Evolutionary conservation across 1,140 invertebrate species (phyloP).

Genomic region (Solenopsis fugax): DNA sequence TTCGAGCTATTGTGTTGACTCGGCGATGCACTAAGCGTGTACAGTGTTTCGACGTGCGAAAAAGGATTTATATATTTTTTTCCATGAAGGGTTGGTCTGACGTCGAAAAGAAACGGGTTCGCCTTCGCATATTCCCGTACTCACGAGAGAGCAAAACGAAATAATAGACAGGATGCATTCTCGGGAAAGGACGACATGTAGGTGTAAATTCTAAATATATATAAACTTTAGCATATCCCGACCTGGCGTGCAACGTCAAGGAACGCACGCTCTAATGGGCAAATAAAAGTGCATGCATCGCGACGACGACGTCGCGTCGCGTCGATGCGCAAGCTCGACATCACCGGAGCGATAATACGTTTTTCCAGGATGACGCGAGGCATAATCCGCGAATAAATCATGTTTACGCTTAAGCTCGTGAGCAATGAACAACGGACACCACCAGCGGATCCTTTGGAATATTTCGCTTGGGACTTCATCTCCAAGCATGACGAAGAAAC

Average conservation of each 20-base stretch:
- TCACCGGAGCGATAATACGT: conserved; percentile 39
- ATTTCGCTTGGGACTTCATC: conserved; percentile 5
- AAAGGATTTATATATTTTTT: neutral
- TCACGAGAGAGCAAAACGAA: conserved; percentile 20
- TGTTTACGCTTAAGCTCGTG: conserved; percentile 40
- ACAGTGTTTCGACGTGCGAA: neutral
- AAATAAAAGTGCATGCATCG: conserved; percentile 53
- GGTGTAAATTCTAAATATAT: neutral
- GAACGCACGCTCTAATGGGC: conserved; percentile 24
- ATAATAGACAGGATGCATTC: conserved; percentile 1
- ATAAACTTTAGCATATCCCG: conserved; percentile 36
- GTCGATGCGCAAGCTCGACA: conserved; percentile 36
- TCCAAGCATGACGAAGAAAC: neutral
- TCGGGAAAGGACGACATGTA: neutral
- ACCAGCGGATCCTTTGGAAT: neutral
- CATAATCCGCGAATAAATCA: conserved; percentile 59
- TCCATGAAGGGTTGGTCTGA: neutral
- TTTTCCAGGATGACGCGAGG: conserved; percentile 44
- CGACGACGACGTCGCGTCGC: conserved; percentile 20
- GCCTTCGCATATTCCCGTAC: neutral
- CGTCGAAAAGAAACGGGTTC: conserved; percentile 11
- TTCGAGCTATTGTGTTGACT: neutral
- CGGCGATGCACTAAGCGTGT: neutral
- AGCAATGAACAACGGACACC: conserved; percentile 34
- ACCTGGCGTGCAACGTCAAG: conserved; percentile 11